These are phyloP conservation scores for Agonopterix alstromeriana DNA, from an alignment of 2,888 invertebrate genomes.

Conservation along the genomic window DNA sequence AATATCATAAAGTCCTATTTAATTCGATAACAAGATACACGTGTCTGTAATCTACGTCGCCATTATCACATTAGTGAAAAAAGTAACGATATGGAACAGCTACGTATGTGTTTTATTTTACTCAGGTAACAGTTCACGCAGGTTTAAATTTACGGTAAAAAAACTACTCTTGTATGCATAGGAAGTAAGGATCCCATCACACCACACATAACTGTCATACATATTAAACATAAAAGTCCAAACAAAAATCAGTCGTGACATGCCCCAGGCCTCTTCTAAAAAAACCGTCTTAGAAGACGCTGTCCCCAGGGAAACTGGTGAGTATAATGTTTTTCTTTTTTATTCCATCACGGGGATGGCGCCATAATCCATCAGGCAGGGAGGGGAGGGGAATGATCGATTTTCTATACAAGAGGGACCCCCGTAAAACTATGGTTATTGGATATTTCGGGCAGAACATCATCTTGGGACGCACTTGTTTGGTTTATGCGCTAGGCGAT, in stretches of 20 bases:
- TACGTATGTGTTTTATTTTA: no score
- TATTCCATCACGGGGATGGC: constrained; percentile 53
- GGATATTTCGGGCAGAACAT: constrained; percentile 55
- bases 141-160: no score
- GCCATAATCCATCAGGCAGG: constrained; percentile 61
- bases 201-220: constrained; percentile 11
- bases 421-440: constrained; percentile 70
- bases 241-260: constrained; percentile 49
- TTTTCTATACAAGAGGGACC: constrained; percentile 51
- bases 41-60: no score
- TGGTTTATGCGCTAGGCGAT: constrained; percentile 37
- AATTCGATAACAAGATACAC: no score
- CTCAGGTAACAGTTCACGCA: no score
- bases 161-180: no score
- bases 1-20: no score
- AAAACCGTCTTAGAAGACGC: constrained; percentile 39
- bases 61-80: no score
- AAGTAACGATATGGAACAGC: no score
- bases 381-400: constrained; percentile 49
- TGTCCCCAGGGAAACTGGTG: constrained; percentile 45
- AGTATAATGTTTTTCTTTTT: constrained; percentile 67
- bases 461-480: constrained; percentile 48
- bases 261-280: constrained; percentile 48
- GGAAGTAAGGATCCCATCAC: no score
- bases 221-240: constrained; percentile 30